phyloP scores from a whole-genome alignment of 2,113 vertebrate species.

The Chionis minor region DNA sequence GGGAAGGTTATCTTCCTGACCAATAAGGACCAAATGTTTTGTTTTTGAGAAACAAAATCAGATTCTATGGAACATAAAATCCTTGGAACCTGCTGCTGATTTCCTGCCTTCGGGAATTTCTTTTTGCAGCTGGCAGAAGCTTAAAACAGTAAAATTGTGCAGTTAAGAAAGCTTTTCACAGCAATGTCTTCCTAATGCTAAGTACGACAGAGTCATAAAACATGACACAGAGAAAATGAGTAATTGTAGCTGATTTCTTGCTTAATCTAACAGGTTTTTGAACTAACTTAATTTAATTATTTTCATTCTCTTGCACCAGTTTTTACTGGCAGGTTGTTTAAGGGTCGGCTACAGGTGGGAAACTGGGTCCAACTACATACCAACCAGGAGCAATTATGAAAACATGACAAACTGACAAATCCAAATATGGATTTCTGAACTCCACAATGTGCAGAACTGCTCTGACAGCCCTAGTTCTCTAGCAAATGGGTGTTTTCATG shows the following conservation, averaged over 20 bases:
- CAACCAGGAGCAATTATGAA: background rate
- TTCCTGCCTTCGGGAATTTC: slow-evolving; percentile 27
- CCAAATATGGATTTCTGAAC: background rate
- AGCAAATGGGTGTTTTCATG: background rate
- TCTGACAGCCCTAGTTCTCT: background rate
- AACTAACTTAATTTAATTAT: background rate
- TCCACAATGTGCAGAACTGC: background rate
- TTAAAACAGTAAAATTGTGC: background rate
- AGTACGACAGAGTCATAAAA: background rate
- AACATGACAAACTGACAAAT: background rate
- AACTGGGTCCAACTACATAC: background rate
- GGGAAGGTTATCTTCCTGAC: slow-evolving; percentile 46
- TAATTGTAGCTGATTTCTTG: background rate
- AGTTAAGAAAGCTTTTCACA: background rate
- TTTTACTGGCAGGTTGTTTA: background rate
- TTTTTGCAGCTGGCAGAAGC: slow-evolving; percentile 14
- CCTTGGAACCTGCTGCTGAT: slow-evolving; percentile 46
- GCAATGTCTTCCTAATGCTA: background rate
- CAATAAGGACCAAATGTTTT: slow-evolving; percentile 45
- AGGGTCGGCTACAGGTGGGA: background rate
- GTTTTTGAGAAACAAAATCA: slow-evolving; percentile 25
- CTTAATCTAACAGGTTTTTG: background rate
- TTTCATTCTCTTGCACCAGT: background rate
- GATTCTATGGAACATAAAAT: slow-evolving; percentile 47
- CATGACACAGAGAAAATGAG: background rate